Percentiles rank a stretch among this genome's conserved stretches.
phyloP scores from a whole-genome alignment of 2,113 vertebrate species.

The Prinia subflava region DNA sequence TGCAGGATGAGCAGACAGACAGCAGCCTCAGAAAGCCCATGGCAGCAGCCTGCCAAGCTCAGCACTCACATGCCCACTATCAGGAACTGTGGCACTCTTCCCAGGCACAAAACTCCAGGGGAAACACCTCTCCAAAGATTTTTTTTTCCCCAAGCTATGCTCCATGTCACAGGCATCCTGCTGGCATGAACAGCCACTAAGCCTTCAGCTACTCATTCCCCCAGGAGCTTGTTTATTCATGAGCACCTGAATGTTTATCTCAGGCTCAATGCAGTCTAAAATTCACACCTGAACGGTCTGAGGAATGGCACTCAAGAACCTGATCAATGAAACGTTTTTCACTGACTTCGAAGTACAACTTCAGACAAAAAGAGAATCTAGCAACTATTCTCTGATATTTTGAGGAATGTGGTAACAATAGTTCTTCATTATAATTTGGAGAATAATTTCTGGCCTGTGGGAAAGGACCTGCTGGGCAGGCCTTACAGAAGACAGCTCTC shows the following conservation, averaged over 20 bases:
- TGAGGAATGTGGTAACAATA: background rate
- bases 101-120: background rate
- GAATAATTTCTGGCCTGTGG: background rate
- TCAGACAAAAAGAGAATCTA: background rate
- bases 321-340: background rate
- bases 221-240: background rate
- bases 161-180: background rate
- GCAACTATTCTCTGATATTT: background rate
- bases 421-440: background rate
- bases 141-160: background rate
- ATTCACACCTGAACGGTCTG: background rate
- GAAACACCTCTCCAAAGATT: background rate
- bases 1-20: background rate
- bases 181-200: background rate
- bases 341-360: background rate
- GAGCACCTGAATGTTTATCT: background rate
- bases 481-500: background rate
- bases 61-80: rapidly evolving
- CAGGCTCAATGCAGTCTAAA: background rate
- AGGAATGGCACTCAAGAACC: background rate
- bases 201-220: background rate
- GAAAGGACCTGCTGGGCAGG: background rate
- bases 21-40: background rate
- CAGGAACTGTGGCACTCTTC: background rate
- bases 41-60: background rate